Base-by-base conservation (phyloP, 2,113 vertebrate species). In the Accipiter virgatus region DNA sequence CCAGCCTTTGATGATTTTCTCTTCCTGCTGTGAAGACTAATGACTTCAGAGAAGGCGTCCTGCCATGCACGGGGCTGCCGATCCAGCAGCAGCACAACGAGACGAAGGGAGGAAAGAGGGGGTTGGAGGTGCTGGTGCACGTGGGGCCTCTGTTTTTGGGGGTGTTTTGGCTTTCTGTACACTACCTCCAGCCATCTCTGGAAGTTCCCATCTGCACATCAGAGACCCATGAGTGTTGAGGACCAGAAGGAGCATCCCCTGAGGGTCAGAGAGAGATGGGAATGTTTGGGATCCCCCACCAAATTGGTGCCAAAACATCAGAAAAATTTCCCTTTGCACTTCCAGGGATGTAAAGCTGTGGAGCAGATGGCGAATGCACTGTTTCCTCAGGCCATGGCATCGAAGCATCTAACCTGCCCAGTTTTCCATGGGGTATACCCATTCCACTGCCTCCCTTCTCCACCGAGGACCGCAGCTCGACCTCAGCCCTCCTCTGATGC, bases 31-130 rank as follows among this genome's bases (percentile, higher is more conserved):
- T 36, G 97, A 97, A 95, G 81, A 94, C 72, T 96, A 97, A 98
- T 96, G 91, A 97, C 95, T 97, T 98, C 98, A 97, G 97, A 97
- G 94, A 93, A 84, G 92, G 80, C 79, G 52, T 93, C 96, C 92
- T 87, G 94, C 55, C 93, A 94, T 0, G 0, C 13, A n/a, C 32
- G 16, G 92, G 92, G 32, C 59, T 1, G 52, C 75, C 18, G 26
- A 96, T 75, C 63, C 73, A 65, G 95, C 88, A 67, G 87, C 3
- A 1, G 88, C 26, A 19, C 75, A 56, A 81, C 29, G 55, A 96
- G 88, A 48, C 2, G n/a, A 81, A 70, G 68, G 61, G 15, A 29
- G 6, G 23, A 19, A 36, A 63, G 71, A 9, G 5, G 50, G 32
- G 26, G 10, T 42, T 66, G 73, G 63, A 83, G 23, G 31, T 38